These are phyloP conservation scores for Entosphenus tridentatus DNA, from an alignment of 2,113 vertebrate genomes.

Conservation along the genomic window DNA sequence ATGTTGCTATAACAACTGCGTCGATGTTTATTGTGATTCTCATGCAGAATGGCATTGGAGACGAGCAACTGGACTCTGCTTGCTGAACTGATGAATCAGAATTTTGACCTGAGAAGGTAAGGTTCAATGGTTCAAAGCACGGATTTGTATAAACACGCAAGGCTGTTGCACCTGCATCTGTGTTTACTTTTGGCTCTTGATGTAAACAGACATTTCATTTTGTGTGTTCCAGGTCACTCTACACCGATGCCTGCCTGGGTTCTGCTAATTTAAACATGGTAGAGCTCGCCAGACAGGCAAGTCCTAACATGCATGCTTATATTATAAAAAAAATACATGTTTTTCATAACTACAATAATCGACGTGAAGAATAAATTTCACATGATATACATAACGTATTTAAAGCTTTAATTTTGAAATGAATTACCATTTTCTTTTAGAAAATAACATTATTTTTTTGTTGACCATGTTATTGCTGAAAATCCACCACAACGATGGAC, in stretches of 20 bases:
- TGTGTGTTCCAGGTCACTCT: constrained; percentile 22
- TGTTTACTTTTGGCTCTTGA: neutral
- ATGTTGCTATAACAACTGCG: neutral
- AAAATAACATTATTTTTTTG: neutral
- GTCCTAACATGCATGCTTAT: too few relatives aligned
- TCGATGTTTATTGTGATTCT: neutral
- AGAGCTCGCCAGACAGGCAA: constrained; percentile 30
- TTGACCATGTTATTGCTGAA: too few relatives aligned
- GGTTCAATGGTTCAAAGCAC: neutral
- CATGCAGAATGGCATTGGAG: constrained; percentile 20
- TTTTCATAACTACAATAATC: neutral
- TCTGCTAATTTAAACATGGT: constrained; percentile 38
- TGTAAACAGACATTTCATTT: constrained; percentile 1
- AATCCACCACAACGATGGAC: too few relatives aligned
- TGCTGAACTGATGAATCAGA: constrained; percentile 35
- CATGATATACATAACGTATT: neutral
- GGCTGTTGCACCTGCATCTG: constrained; percentile 5
- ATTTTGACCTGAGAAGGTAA: constrained; percentile 36
- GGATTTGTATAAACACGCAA: neutral
- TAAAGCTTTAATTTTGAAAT: neutral
- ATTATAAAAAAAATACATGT: too few relatives aligned
- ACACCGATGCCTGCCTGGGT: constrained; percentile 33
- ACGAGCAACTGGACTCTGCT: constrained; percentile 24
- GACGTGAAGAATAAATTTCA: neutral
- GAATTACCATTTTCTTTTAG: neutral